A percentile compares a stretch with the other conserved stretches of the same genome.
phyloP scores from a whole-genome alignment of 1,140 invertebrate species.

The Latrodectus geometricus region DNA sequence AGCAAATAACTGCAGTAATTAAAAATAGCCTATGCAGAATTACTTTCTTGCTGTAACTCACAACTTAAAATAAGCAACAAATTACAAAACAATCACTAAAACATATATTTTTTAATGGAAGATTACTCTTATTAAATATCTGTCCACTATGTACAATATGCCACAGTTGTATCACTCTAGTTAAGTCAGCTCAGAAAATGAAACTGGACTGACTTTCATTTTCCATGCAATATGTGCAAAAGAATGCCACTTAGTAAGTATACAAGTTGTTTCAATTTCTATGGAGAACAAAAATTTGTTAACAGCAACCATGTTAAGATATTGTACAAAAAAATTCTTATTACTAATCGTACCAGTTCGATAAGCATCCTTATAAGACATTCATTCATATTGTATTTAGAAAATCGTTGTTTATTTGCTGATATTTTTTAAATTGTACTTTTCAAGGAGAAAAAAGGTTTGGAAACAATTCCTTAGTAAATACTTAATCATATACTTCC shows the following conservation, averaged over 20 bases:
- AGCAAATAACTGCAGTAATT: conserved; percentile 23
- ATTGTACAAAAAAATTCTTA: too few species aligned
- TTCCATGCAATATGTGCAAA: not conserved
- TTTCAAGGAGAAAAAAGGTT: too few species aligned
- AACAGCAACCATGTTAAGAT: not conserved
- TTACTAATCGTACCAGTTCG: too few species aligned
- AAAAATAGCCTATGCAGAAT: conserved; percentile 29
- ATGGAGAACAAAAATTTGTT: not conserved
- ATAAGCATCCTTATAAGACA: too few species aligned
- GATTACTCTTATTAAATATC: conserved; percentile 39
- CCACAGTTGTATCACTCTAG: conserved; percentile 44
- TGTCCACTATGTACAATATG: conserved; percentile 44
- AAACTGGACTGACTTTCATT: conserved; percentile 8
- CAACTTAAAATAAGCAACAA: conserved; percentile 30
- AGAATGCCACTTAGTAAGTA: too few species aligned
- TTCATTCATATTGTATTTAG: too few species aligned
- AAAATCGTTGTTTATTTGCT: too few species aligned
- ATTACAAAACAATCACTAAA: conserved; percentile 39
- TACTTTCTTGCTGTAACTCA: conserved; percentile 10
- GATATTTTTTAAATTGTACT: too few species aligned
- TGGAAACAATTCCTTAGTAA: not conserved
- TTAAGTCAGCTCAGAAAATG: conserved; percentile 17
- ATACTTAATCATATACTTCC: conserved; percentile 13
- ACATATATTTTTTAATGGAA: conserved; percentile 35
- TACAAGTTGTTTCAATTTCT: too few species aligned